phyloP scores from a whole-genome alignment of 2,113 vertebrate species.

The Pseudopodoces humilis region DNA sequence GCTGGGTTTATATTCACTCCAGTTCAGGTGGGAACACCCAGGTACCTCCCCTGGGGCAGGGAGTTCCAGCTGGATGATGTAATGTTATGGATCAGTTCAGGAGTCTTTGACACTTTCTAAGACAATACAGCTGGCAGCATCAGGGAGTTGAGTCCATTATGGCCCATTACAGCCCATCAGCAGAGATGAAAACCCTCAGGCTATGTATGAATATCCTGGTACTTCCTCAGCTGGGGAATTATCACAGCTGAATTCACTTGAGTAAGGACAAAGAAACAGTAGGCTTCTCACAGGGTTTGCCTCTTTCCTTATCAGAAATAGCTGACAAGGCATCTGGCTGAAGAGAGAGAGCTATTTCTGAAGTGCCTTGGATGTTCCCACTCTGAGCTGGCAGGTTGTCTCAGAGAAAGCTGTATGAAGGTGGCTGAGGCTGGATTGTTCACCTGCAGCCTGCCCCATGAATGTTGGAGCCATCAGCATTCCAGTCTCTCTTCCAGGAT shows the following conservation, averaged over 20 bases:
- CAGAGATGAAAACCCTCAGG: neutral
- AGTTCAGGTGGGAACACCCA: neutral
- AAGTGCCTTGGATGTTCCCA: neutral
- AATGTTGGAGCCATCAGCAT: neutral
- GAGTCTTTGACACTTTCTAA: neutral
- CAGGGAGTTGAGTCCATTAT: neutral
- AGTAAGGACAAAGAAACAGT: neutral
- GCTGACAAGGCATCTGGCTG: neutral
- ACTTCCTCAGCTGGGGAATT: neutral
- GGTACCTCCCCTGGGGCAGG: neutral
- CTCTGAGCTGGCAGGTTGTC: neutral
- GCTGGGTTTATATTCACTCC: neutral
- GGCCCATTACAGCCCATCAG: neutral
- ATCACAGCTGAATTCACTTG: neutral
- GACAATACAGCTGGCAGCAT: neutral
- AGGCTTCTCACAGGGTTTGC: neutral
- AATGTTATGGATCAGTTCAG: neutral
- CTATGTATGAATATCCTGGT: accelerated
- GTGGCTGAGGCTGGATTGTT: neutral
- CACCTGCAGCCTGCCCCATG: neutral
- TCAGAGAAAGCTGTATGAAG: neutral
- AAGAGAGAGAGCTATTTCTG: constrained; percentile 3
- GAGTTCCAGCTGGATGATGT: neutral
- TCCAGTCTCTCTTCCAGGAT: neutral
- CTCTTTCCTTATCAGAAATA: neutral